phyloP scores from a whole-genome alignment of 2,113 vertebrate species.

The Orycteropus afer region DNA sequence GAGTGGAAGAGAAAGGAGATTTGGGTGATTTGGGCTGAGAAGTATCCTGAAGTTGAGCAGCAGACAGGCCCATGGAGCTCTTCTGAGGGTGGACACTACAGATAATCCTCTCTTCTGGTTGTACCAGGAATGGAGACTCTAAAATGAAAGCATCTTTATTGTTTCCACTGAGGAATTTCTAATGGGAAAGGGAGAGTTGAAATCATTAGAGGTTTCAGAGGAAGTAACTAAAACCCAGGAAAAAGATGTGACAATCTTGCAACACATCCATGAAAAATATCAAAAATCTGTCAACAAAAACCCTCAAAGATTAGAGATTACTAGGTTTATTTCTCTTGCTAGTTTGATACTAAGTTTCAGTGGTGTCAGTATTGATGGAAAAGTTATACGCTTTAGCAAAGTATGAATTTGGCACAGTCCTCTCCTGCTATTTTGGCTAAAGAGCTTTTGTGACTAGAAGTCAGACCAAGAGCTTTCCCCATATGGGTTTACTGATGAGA shows the following conservation, averaged over 20 bases:
- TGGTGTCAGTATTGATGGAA: not conserved
- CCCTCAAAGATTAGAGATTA: not conserved
- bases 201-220: not conserved
- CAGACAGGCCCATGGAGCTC: not conserved
- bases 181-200: not conserved
- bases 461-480: constrained; percentile 9
- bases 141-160: not conserved
- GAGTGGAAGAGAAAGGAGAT: rapidly evolving
- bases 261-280: not conserved
- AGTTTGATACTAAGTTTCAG: not conserved
- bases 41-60: not conserved
- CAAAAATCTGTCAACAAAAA: not conserved
- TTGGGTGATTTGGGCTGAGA: too few species aligned
- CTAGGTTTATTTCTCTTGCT: constrained; percentile 12
- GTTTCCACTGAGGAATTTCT: not conserved
- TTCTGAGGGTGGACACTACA: not conserved
- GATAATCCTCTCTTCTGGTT: not conserved
- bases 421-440: constrained; percentile 2
- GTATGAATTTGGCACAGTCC: constrained; percentile 43
- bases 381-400: constrained; percentile 39
- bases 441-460: not conserved
- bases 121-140: not conserved
- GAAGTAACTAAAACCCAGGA: not conserved
- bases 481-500: not conserved
- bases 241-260: not conserved